A percentile compares a stretch with the other conserved stretches of the same genome.
Evolutionary conservation across 2,797 vertebrate species (phyloP).

Genomic region (Phalanger gymnotis): DNA sequence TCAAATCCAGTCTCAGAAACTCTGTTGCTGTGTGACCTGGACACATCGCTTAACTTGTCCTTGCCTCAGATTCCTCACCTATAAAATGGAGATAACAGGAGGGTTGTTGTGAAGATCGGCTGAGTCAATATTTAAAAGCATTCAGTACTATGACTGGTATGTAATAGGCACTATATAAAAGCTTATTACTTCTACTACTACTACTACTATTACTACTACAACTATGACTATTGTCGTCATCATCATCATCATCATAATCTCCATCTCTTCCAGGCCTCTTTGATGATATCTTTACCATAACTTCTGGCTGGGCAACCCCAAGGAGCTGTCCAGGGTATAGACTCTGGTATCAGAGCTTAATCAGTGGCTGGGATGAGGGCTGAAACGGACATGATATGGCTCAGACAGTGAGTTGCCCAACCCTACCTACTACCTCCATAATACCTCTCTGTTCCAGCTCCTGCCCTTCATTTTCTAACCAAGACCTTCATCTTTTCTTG

Average conservation of each 20-base stretch:
- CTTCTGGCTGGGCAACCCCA: background rate
- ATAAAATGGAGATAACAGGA: background rate
- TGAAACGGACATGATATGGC: no score
- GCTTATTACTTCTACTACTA: background rate
- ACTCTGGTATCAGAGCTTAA: background rate
- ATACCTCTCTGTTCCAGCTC: background rate
- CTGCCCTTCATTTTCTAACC: background rate
- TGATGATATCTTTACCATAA: background rate
- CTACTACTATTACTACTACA: no score
- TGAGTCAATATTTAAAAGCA: background rate
- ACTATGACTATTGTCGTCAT: no score
- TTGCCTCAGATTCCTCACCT: background rate
- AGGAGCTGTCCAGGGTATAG: background rate
- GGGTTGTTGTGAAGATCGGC: background rate
- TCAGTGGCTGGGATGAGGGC: background rate
- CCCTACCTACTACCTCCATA: background rate
- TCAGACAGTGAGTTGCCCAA: background rate
- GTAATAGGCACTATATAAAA: background rate
- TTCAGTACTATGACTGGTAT: background rate
- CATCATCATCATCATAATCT: background rate
- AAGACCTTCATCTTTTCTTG: background rate
- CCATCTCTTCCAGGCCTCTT: background rate
- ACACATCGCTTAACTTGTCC: background rate
- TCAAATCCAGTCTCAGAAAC: background rate
- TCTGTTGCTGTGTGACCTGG: background rate